phyloP scores from a whole-genome alignment of 2,888 invertebrate genomes.

The Napeogenes inachia region DNA sequence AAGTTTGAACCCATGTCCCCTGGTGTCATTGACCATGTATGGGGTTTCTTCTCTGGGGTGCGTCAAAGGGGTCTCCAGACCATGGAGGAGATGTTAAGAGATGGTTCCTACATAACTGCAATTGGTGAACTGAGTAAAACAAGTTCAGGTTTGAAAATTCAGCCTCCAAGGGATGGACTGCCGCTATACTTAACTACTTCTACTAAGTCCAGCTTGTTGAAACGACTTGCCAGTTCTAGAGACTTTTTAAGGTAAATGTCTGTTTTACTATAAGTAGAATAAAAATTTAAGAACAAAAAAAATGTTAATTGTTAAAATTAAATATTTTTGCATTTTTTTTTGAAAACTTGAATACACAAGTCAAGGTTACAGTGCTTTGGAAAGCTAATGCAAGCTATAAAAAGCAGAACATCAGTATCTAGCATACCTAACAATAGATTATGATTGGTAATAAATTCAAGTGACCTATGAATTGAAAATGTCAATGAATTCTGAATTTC shows the following conservation, averaged over 20 bases:
- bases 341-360: no score
- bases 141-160: slow-evolving; percentile 81
- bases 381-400: no score
- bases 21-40: slow-evolving; percentile 86
- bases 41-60: slow-evolving; percentile 91
- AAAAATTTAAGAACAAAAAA: no score
- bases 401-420: no score
- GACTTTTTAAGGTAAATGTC: slow-evolving; percentile 79
- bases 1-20: slow-evolving; percentile 87
- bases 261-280: no score
- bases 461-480: slow-evolving; percentile 28
- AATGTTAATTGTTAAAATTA: no score
- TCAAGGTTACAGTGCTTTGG: no score
- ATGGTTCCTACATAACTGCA: slow-evolving; percentile 87
- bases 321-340: no score
- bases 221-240: slow-evolving; percentile 83
- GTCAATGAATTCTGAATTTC: slow-evolving; percentile 24
- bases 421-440: no score
- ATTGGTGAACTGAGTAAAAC: slow-evolving; percentile 85
- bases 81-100: slow-evolving; percentile 90
- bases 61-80: slow-evolving; percentile 90
- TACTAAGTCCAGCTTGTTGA: slow-evolving; percentile 84
- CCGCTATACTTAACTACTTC: slow-evolving; percentile 89
- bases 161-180: slow-evolving; percentile 83
- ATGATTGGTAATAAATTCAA: slow-evolving; percentile 18